Conservation (phyloP, 2,113 vertebrate species). For the Paralichthys olivaceus region DNA sequence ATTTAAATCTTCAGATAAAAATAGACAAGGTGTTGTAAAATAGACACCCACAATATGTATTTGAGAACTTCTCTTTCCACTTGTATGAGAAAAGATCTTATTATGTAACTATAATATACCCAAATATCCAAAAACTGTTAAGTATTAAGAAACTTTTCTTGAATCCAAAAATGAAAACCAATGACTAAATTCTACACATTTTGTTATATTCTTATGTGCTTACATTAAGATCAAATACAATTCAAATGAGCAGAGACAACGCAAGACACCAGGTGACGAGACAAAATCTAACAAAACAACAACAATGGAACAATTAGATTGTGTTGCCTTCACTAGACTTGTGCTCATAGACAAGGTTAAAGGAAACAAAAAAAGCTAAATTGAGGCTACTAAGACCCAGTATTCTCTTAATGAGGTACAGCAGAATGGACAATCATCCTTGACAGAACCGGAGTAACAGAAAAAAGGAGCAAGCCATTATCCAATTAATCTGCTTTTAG, state of each 20-base stretch:
- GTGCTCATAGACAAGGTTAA: neutral
- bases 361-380: conserved; percentile 5
- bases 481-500: conserved; percentile 70
- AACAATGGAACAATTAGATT: conserved; percentile 2
- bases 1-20: neutral
- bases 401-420: conserved; percentile 28
- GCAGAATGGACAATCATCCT: conserved; percentile 43
- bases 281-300: neutral
- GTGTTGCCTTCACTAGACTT: neutral
- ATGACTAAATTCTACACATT: neutral
- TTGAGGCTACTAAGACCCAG: conserved; percentile 16
- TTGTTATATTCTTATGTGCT: neutral
- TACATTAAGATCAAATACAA: neutral
- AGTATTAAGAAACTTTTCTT: neutral
- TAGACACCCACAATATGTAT: neutral
- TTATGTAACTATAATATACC: no score
- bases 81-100: no score
- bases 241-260: neutral
- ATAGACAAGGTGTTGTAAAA: neutral
- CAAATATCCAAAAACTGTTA: no score
- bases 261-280: neutral
- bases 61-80: neutral
- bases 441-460: conserved; percentile 49
- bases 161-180: neutral
- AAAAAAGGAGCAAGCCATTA: conserved; percentile 58